Conservation (phyloP, 2,797 vertebrate species). For the Heteromormyrus szaboi region DNA sequence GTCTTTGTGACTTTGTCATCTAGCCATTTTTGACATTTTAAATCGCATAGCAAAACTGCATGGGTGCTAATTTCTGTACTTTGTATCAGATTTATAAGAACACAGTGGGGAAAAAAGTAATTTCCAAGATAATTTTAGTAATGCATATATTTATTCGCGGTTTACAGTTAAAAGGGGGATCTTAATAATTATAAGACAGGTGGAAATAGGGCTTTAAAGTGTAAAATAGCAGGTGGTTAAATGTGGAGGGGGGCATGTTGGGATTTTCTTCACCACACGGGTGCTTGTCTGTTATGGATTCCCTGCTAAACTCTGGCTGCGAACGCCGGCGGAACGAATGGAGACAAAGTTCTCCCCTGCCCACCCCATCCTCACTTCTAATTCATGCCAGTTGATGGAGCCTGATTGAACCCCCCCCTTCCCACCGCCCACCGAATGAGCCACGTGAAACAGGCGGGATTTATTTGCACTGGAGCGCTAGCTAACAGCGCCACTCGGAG, state of each 20-base stretch:
- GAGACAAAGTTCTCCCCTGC: conserved; percentile 35
- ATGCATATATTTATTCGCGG: not conserved
- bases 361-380: conserved; percentile 42
- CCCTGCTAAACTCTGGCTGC: not conserved
- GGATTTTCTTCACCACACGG: not conserved
- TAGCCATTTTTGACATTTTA: not conserved
- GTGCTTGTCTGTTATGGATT: not conserved
- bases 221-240: not conserved
- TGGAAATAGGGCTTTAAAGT: not conserved
- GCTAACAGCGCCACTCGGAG: conserved; percentile 41
- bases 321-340: not conserved
- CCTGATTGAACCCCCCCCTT: conserved; percentile 30
- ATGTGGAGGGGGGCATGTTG: not conserved
- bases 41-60: not conserved
- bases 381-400: conserved; percentile 41
- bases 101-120: not conserved
- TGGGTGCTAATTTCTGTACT: not conserved
- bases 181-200: not conserved
- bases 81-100: not conserved
- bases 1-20: not conserved
- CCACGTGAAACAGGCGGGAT: conserved; percentile 12
- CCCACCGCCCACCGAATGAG: conserved; percentile 19
- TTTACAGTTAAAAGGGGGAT: not conserved
- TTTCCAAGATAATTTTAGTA: not conserved
- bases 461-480: conserved; percentile 52